Evolutionary conservation across 2,113 vertebrate genomes (phyloP), one percentile per base, ranked within the genome.

Genomic region (Sorex fumeus): DNA sequence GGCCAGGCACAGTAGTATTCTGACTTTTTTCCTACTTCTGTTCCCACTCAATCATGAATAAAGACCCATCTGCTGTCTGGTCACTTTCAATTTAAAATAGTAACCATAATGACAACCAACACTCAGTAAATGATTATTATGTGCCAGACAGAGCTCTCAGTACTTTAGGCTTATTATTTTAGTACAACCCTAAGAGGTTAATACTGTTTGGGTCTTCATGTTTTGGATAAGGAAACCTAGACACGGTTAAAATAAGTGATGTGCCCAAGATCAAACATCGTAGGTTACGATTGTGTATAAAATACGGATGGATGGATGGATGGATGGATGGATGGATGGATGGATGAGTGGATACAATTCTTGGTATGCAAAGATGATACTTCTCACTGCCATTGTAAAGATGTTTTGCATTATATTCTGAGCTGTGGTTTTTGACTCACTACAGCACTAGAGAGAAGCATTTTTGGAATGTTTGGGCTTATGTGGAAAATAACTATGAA

Each of bases 401-500:
- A 15, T n/a, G 1, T 70, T 67, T 36, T 71, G 5, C 34, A 43
- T 84, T 86, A 69, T 84, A 18, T 84, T 50, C 66, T 77, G n/a
- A 84, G 36, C 80, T 2, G 19, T 62, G 16, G 47, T 62, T 89
- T 32, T 23, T 90, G 67, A 53, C 27, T 91, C 70, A 60, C 71
- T 71, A 90, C 75, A 43, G 70, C 76, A 88, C 67, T 69, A 79
- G 36, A 47, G 25, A 90, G 62, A 92, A 50, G 8, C 36, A 80
- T 71, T 69, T 87, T 18, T 50, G 71, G 47, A 69, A 70, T 82
- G n/a, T 70, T 62, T 88, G 8, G 13, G 60, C 74, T 77, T 84
- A 78, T 64, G 84, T 83, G n/a, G 28, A 91, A 84, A 87, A 30
- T 71, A 19, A 64, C 62, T 74, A 87, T 27, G 71, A 93, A 74